Evolutionary conservation across 2,888 invertebrate species (phyloP), one percentile per base, ranked within the genome.

Genomic region (Monochamus alternatus): DNA sequence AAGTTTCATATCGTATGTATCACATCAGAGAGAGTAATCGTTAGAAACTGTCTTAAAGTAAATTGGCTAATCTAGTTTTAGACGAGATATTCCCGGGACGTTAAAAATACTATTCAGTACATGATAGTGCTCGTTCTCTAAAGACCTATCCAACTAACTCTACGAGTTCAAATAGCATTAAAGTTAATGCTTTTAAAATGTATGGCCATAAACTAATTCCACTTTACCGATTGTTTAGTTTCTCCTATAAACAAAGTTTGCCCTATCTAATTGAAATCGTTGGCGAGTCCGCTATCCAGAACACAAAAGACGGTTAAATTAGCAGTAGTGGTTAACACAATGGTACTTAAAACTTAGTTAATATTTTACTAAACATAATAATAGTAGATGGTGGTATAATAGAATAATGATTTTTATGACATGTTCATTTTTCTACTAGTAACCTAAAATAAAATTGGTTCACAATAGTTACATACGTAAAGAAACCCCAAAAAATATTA

Each of bases 81-180:
- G 55, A 55, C n/a, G 14, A 55, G 55, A 55, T 55, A 55, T 55
- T 55, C 55, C 14, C 55, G n/a, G 22, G 14, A 55, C 12, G 55
- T 55, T 55, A 55, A 55, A 55, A 55, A 55, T 55, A 55, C 55
- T 14, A n/a, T 22, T 55, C 55, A 55, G 14, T 55, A 55, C 55
- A 55, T 55, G n/a, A n/a, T 22, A 14, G 55, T 55, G 55, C 55
- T 14, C 55, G n/a, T 55, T n/a, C 55, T 55, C 55, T 55, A 55
- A 55, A 55, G 55, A 55, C 55, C 55, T 14, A 55, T 55, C n/a
- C 55, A 55, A 55, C 55, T 55, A 55, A 55, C 55, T 55, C 55
- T 55, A 55, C 55, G 55, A 55, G 55, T 55, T 55, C 55, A 55
- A 55, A 55, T 55, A 55, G 55, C 55, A 55, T 55, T 55, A 55